Evolutionary conservation across 2,888 invertebrate species (phyloP).

Genomic region (Heterodera filipjevi): DNA sequence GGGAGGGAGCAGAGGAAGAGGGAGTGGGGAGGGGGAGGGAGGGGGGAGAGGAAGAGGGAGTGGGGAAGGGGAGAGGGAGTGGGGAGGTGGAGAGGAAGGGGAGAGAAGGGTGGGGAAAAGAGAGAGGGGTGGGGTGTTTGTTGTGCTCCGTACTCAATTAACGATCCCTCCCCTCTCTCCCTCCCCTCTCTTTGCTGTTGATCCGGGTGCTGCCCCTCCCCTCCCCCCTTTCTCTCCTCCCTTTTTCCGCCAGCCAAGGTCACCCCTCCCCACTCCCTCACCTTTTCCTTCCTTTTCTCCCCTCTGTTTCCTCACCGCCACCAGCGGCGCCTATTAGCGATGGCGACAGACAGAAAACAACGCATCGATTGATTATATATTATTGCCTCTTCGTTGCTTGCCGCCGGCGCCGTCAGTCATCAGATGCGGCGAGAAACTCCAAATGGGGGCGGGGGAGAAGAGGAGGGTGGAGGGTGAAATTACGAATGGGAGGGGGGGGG

Average conservation of each 20-base stretch:
- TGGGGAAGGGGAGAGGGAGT: too few species aligned
- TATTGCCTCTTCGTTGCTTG: not conserved
- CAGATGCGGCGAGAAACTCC: not conserved
- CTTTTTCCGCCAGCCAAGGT: not conserved
- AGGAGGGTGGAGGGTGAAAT: too few species aligned
- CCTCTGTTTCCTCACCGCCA: not conserved
- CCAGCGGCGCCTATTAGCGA: not conserved
- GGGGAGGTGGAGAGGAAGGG: too few species aligned
- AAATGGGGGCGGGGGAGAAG: not conserved
- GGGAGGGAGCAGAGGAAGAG: too few species aligned
- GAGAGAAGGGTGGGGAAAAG: too few species aligned
- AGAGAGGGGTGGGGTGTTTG: too few species aligned
- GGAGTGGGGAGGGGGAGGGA: too few species aligned
- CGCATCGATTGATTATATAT: not conserved
- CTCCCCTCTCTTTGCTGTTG: not conserved
- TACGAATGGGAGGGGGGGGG: not conserved
- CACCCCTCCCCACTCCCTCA: not conserved
- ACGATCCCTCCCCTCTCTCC: not conserved
- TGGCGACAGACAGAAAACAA: not conserved
- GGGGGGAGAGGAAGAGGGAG: too few species aligned
- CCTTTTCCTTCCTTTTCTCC: not conserved
- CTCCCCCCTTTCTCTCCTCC: not conserved
- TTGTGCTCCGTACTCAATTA: not conserved
- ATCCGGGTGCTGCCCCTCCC: not conserved
- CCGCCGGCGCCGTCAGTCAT: slow-evolving; percentile 3